Base-by-base conservation (phyloP, 2,888 invertebrate species). In the Agrotis clavis region DNA sequence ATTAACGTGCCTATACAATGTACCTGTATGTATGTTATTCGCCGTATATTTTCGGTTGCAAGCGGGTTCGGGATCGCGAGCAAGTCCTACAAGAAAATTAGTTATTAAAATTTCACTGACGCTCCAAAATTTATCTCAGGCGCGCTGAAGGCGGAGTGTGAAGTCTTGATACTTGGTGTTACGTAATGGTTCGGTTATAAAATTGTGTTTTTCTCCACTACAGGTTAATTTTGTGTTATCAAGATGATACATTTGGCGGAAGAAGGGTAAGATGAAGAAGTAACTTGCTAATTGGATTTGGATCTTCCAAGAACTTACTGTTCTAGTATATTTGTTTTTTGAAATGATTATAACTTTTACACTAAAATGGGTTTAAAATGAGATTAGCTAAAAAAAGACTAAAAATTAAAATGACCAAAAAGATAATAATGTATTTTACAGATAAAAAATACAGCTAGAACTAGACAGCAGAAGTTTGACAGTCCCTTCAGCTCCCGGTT, bases 71-170 rank as follows among this genome's bases (percentile, higher is more conserved):
- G 73, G 76, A 74, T 77, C 85, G 75, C 78, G 82, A 86, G 77
- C 79, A 76, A 87, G 87, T 94, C 93, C 94, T 95, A 95, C 96
- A 96, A 96, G 95, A 96, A 96, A 96, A 96, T 96, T 96, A 96
- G 95, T 96, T 96, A 96, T 96, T 96, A 96, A 96, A 96, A 96
- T 96, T 96, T 96, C 96, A 96, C 96, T 94, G 96, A 95, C 94
- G 96, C 95, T 96, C 90, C 93, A 89, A 96, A 96, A 96, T 96
- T 96, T 96, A 96, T 96, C 95, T 96, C 93, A 87, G 86, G 90
- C 92, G 91, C 87, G 89, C 75, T 88, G 74, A 87, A 90, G 67
- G 47, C n/a, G 79, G 89, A 71, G 4, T n/a, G 48, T 51, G 0
- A 1, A 0, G 45, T 78, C 71, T 94, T 93, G 92, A 85, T 91